Percentiles rank a stretch among this genome's conserved stretches.
Evolutionary conservation across 2,797 vertebrate genomes (phyloP).

Genomic region (Lepus oiostolus): DNA sequence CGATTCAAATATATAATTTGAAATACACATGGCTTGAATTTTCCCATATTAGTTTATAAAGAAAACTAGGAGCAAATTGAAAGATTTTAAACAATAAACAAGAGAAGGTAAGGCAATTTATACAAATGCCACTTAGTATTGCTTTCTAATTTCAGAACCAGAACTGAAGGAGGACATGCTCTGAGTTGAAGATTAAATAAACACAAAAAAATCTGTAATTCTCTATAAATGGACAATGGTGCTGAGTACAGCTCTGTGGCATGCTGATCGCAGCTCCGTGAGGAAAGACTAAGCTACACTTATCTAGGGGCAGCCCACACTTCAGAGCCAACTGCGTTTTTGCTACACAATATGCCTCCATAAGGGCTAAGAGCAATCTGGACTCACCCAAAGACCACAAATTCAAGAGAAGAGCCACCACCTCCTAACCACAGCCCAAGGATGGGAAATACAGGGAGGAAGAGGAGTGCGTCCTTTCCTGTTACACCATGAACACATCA

Average conservation of each 20-base stretch:
- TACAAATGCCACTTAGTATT: constrained; percentile 36
- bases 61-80: constrained; percentile 37
- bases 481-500: neutral
- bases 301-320: neutral
- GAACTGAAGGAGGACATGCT: constrained; percentile 38
- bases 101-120: constrained; percentile 19
- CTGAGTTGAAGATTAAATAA: constrained; percentile 25
- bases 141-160: constrained; percentile 50
- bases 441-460: neutral
- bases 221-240: constrained; percentile 23
- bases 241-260: constrained; percentile 44
- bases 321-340: constrained; percentile 33
- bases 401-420: neutral
- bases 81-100: constrained; percentile 42
- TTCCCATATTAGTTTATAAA: constrained; percentile 6
- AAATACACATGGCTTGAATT: neutral
- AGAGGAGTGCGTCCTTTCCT: neutral
- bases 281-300: neutral
- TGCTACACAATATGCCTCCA: neutral
- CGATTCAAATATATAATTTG: neutral
- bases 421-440: neutral
- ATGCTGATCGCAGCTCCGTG: neutral
- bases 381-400: neutral
- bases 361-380: neutral
- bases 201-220: constrained; percentile 58